Evolutionary conservation across 1,140 invertebrate species (phyloP), one percentile per base, ranked within the genome.

Genomic region (Procambarus virginalis): DNA sequence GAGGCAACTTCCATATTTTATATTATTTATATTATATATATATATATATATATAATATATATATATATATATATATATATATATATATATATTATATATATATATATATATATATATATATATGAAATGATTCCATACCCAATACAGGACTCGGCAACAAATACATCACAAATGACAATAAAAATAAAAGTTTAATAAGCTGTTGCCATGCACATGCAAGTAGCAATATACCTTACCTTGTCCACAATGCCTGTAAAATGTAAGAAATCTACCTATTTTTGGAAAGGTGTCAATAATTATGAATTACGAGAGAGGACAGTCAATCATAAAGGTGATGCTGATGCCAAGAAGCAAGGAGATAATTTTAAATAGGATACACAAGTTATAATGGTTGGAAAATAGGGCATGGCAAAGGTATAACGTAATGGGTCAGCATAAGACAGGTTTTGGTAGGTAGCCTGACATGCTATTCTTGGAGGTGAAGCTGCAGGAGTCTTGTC

Each of bases 171-270:
- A n/a, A 73, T 5, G 2, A 73, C 34, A 14, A 73, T 34, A 22
- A 34, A 34, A 73, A 45, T 73, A 73, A 73, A 34, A 20, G n/a
- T 73, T 34, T 4, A 22, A 34, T 10, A 73, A 34, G 68, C n/a
- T 17, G 12, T 20, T 17, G 10, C 34, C 68, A 73, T 34, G 68
- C 68, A 73, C n/a, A 73, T 73, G 68, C 68, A 73, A n/a, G 68
- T 73, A 73, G 68, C 68, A 73, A 73, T 34, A 73, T 73, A 34
- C 34, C 68, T 73, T 73, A 73, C 68, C 68, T 73, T 73, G n/a
- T n/a, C n/a, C 68, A 73, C 22, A 34, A 34, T 73, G 68, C 68
- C n/a, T 73, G 22, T 22, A 73, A 73, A 34, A 34, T 73, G 68
- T 34, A 34, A 5, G n/a, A 73, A 73, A 73, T 8, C 68, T 68